Base-by-base conservation (phyloP, 2,888 invertebrate species). In the Ophioninae sp. region DNA sequence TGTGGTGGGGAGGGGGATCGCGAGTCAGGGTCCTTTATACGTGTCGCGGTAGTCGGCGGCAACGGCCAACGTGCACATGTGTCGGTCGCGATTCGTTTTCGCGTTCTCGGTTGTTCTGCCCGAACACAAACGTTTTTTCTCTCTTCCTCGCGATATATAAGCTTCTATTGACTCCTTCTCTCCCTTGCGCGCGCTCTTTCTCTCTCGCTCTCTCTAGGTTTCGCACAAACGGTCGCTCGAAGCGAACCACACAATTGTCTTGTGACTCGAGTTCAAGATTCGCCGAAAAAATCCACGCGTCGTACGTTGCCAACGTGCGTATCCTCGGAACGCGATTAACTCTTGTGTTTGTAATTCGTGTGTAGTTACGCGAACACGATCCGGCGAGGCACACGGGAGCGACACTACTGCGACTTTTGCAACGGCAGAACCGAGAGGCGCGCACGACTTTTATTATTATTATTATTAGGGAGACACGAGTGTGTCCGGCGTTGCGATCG, bases 31-130 rank as follows among this genome's bases (percentile, higher is more conserved):
- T 87, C 84, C 82, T 30, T 30, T 30, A 30, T 85, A 51, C 51
- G 51, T 51, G 51, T 51, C 51, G 51, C 22, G 65, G 39, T 59
- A 85, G 88, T 90, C 90, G 90, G 90, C 84, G 75, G 81, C 84
- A 82, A 84, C 90, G 87, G 51, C 51, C 17, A 51, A 90, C 87
- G 89, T 87, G 90, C 90, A 91, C 91, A 91, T 91, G 90, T 91
- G 90, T 88, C 58, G 37, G 20, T 20, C 37, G 87, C 88, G 88
- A 74, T 64, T 73, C 83, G 84, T 68, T 77, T 78, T 69, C 58
- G 22, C 64, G 23, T 39, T 76, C 71, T 73, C 51, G 72, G 51
- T 67, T 17, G 20, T 74, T 59, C 61, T 73, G 41, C 13, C 59
- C 44, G 13, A 41, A 58, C 71, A 37, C 73, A 51, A 44, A 67